phyloP scores from a whole-genome alignment of 2,797 vertebrate species.

The Darevskia mixta region DNA sequence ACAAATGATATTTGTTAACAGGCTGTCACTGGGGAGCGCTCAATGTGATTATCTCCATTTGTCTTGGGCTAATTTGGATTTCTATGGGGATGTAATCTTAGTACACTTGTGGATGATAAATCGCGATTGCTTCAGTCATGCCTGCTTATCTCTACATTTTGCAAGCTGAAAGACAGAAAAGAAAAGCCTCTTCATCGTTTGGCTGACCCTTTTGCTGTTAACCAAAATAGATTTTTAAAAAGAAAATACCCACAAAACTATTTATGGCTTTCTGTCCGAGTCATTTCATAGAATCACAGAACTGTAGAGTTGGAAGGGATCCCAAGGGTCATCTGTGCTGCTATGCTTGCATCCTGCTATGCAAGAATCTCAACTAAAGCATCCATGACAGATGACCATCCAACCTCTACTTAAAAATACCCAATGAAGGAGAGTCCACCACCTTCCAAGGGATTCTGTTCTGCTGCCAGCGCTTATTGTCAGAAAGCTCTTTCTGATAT shows the following conservation, averaged over 20 bases:
- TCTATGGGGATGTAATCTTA: neutral
- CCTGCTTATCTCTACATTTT: constrained; percentile 14
- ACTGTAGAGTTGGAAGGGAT: no score
- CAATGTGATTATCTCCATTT: constrained; percentile 16
- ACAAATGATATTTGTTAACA: constrained; percentile 30
- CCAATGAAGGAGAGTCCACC: no score
- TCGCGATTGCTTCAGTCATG: constrained; percentile 12
- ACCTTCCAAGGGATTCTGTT: no score
- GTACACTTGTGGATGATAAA: constrained; percentile 9
- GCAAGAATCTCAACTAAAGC: no score
- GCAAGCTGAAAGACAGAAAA: neutral
- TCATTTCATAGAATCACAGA: neutral
- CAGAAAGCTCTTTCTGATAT: no score
- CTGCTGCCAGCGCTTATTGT: no score
- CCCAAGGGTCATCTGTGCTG: no score
- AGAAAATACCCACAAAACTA: neutral
- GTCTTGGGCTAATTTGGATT: constrained; percentile 18
- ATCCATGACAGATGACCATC: no score
- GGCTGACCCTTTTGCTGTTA: neutral
- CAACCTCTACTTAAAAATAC: no score
- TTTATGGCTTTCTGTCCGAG: neutral
- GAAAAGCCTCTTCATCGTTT: neutral
- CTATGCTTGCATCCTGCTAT: no score
- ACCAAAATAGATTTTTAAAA: neutral
- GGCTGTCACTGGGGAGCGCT: neutral